phyloP scores from a whole-genome alignment of 2,888 invertebrate genomes.

The Lysandra coridon region DNA sequence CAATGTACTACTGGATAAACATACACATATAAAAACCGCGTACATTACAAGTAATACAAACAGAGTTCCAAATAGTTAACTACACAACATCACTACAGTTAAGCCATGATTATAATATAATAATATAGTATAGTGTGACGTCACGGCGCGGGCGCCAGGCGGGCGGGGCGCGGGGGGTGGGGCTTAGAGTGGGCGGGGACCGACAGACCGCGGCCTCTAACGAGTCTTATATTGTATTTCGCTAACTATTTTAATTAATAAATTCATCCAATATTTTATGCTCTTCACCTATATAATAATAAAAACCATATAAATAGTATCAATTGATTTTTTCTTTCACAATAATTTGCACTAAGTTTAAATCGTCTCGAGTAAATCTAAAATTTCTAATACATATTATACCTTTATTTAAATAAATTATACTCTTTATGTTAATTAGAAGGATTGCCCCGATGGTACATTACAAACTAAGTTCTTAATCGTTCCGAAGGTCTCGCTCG shows the following conservation, averaged over 20 bases:
- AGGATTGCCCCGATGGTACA: slow-evolving; percentile 74
- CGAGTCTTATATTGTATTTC: slow-evolving; percentile 80
- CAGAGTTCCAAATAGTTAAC: slow-evolving; percentile 74
- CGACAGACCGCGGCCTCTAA: slow-evolving; percentile 78
- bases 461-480: slow-evolving; percentile 79
- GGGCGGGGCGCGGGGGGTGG: slow-evolving; percentile 39
- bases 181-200: slow-evolving; percentile 42
- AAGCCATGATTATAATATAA: slow-evolving; percentile 78
- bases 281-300: slow-evolving; percentile 77
- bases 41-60: slow-evolving; percentile 80
- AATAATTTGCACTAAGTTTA: slow-evolving; percentile 81
- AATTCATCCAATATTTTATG: slow-evolving; percentile 80
- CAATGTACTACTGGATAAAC: slow-evolving; percentile 78
- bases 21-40: slow-evolving; percentile 80
- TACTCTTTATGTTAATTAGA: slow-evolving; percentile 77
- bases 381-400: slow-evolving; percentile 80
- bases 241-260: slow-evolving; percentile 81
- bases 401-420: slow-evolving; percentile 78
- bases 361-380: slow-evolving; percentile 74
- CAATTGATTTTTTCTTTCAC: slow-evolving; percentile 72
- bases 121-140: slow-evolving; percentile 41
- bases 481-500: slow-evolving; percentile 73
- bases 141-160: slow-evolving; percentile 35
- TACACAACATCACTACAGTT: slow-evolving; percentile 79
- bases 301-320: slow-evolving; percentile 78